These are phyloP conservation scores for Drosophila setifemur DNA, from an alignment of 1,140 invertebrate species.

Conservation along the genomic window DNA sequence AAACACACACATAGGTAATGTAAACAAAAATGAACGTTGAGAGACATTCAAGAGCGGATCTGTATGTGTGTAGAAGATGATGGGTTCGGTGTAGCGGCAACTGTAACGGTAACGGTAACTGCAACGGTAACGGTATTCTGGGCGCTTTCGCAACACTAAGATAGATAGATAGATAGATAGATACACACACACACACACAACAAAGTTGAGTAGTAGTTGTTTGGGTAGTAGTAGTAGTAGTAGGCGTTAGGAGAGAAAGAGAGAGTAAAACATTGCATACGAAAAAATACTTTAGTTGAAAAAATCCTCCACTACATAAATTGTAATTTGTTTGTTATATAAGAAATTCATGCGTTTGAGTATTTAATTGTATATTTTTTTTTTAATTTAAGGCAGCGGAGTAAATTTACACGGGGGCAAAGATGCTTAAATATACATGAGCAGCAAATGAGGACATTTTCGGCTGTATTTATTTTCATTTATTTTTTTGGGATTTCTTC, in stretches of 20 bases:
- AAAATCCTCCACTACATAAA: conserved; percentile 70
- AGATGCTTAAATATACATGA: conserved; percentile 56
- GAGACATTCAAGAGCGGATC: conserved; percentile 74
- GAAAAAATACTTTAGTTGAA: conserved; percentile 75
- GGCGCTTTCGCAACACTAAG: conserved; percentile 42
- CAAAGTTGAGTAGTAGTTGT: conserved; percentile 43
- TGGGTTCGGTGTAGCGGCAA: conserved; percentile 74
- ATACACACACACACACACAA: conserved; percentile 39
- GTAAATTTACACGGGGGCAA: conserved; percentile 63
- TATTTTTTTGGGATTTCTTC: conserved; percentile 11
- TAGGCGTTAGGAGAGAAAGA: conserved; percentile 63
- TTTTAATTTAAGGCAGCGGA: conserved; percentile 49
- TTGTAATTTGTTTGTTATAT: conserved; percentile 27
- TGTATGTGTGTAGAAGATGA: conserved; percentile 71
- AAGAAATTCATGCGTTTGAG: conserved; percentile 59
- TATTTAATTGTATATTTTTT: conserved; percentile 19
- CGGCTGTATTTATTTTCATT: background rate
- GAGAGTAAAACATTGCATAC: conserved; percentile 77
- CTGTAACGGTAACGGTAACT: conserved; percentile 44
- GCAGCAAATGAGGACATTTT: conserved; percentile 37
- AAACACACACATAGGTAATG: conserved; percentile 77
- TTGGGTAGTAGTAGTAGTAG: conserved; percentile 39
- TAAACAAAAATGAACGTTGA: conserved; percentile 77
- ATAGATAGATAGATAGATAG: too few relatives aligned
- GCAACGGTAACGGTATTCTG: conserved; percentile 58